These are phyloP conservation scores for Kuschelorhynchus macadamiae DNA, from an alignment of 2,888 invertebrate species.

Conservation along the genomic window DNA sequence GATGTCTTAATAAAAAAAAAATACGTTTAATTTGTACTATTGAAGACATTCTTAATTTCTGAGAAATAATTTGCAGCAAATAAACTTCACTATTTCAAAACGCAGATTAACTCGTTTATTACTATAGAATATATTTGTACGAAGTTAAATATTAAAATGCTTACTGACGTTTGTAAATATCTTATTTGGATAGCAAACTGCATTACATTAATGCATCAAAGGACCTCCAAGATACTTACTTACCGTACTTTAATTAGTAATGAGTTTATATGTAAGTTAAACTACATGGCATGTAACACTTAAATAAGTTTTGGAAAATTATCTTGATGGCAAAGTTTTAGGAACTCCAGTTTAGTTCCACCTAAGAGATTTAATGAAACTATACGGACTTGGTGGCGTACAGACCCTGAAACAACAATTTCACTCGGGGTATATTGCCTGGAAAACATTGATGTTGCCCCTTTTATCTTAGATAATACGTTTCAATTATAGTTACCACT, in stretches of 20 bases:
- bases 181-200: slow-evolving; percentile 28
- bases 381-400: slow-evolving; percentile 60
- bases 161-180: slow-evolving; percentile 17
- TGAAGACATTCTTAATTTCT: too few relatives aligned
- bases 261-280: slow-evolving; percentile 54
- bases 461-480: too few relatives aligned
- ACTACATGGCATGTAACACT: slow-evolving; percentile 55
- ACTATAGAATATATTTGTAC: too few relatives aligned
- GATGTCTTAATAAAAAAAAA: too few relatives aligned
- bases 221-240: slow-evolving; percentile 30
- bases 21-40: too few relatives aligned
- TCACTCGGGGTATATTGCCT: slow-evolving; percentile 66
- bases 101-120: too few relatives aligned
- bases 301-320: slow-evolving; percentile 62
- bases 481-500: too few relatives aligned
- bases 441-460: too few relatives aligned
- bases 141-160: slow-evolving; percentile 26
- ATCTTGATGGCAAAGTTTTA: slow-evolving; percentile 65
- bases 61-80: too few relatives aligned
- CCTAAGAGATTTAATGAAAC: slow-evolving; percentile 64
- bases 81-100: too few relatives aligned
- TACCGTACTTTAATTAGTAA: slow-evolving; percentile 46
- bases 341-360: slow-evolving; percentile 60
- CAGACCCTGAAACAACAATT: slow-evolving; percentile 65
- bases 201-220: slow-evolving; percentile 29